Base-by-base conservation (phyloP, 2,797 vertebrate species). In the Propithecus perrieri region DNA sequence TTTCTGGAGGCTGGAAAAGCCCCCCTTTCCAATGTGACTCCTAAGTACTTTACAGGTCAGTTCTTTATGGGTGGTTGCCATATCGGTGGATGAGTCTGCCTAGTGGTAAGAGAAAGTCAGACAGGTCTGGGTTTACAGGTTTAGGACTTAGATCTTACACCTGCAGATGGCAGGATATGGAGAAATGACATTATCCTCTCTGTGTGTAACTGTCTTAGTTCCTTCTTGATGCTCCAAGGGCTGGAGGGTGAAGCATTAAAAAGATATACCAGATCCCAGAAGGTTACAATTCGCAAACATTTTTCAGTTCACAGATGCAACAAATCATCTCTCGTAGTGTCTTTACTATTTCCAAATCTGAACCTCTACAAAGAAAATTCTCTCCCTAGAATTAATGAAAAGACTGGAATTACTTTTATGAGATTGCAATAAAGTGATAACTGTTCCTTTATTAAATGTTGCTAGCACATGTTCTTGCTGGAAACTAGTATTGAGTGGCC, bases 301-400 rank as follows among this genome's bases (percentile, higher is more conserved):
- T 72, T 94, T 94, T 95, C n/a, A 80, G 26, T 84, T 92, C 35
- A 85, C 46, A 94, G 63, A 84, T 75, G 12, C 17, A 79, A 46
- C 9, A 94, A 84, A 61, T 79, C 26, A 85, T 76, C 33, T 92
- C 55, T 61, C 7, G 7, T 18, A 50, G 26, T 30, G 4, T 76
- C 85, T 33, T 83, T 74, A 74, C 22, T 84, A 55, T 71, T 55
- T 22, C 30, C 18, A 95, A 85, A 95, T 72, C 6, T 91, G 50
- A 28, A 33, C 17, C 50, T 93, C 50, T 55, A 67, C 20, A 95
- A 88, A 85, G 50, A 72, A 72, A 85, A 78, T 48, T 74, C 5
- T 22, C 18, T 67, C 57, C 22, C 26, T 48, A 17, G 4, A 84
- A 95, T 74, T 50, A 93, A 57, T 81, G 38, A 18, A 50, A 91